Base-by-base conservation (phyloP, 2,113 vertebrate genomes). In the Benitochromis conjunctus region DNA sequence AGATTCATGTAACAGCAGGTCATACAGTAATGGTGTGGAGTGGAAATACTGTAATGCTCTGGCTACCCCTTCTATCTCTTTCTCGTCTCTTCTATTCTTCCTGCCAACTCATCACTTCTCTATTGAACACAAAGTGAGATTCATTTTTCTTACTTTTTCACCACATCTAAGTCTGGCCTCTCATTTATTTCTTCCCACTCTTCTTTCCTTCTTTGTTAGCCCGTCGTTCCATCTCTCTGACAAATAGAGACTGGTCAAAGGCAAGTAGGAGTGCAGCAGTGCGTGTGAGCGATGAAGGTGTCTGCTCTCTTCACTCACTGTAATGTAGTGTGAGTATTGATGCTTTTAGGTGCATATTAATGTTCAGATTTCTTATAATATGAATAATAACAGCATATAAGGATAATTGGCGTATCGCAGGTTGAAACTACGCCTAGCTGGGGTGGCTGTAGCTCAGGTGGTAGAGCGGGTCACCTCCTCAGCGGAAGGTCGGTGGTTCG, bases 291-390 rank as follows among this genome's bases (percentile, higher is more conserved):
- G 36, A 93, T 93, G 90, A 84, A 78, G 83, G 85, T 87, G 86
- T 91, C 89, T 88, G 82, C 87, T 88, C 34, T 29, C 71, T 89
- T 94, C 85, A 92, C 83, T 93, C 84, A 89, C 88, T 88, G 80
- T 56, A 64, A 85, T 64, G 13, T 29, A 89, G 88, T 83, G 74
- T 58, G 80, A 80, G 51, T 91, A 94, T 94, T 90, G 93, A 94
- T 94, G 88, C 86, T 82, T 78, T 64, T 26, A 43, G 54, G 43
- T 76, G 79, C 87, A 91, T 94, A 91, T 89, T 85, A 84, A 92
- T 82, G 26, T 92, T 91, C 58, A 85, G 86, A 88, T 83, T 81
- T 91, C 9, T 77, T 62, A 64, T 83, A 87, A 83, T 87, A 88
- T 88, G 88, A 92, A 91, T 88, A 86, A 86, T 85, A 92, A 86